Percentiles rank a stretch among this genome's conserved stretches.
Evolutionary conservation across 2,888 invertebrate genomes (phyloP).

Genomic region (Hipparchia semele): DNA sequence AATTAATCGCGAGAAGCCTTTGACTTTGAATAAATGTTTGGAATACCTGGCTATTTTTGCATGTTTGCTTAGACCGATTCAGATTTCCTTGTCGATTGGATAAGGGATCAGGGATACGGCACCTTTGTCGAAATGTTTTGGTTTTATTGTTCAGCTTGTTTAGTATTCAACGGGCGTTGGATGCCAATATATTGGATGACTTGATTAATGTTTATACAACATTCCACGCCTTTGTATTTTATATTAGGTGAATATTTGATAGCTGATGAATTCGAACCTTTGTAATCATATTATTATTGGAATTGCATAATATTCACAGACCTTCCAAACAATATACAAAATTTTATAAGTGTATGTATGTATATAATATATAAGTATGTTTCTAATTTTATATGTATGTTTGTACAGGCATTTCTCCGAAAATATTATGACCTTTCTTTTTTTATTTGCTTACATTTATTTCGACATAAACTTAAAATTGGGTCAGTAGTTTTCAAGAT

Average conservation of each 20-base stretch:
- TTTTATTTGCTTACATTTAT: too few relatives aligned
- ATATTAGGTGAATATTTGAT: neutral
- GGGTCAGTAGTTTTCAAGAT: too few relatives aligned
- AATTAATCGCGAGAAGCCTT: slow-evolving; percentile 18
- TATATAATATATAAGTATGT: too few relatives aligned
- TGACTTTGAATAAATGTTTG: slow-evolving; percentile 8
- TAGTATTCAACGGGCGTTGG: slow-evolving; percentile 14
- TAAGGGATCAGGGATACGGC: slow-evolving; percentile 2
- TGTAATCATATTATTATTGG: neutral
- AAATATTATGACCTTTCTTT: too few relatives aligned
- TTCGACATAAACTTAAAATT: too few relatives aligned
- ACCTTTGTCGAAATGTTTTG: slow-evolving; percentile 15
- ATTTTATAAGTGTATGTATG: too few relatives aligned
- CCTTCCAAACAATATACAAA: too few relatives aligned
- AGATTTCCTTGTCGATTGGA: slow-evolving; percentile 10
- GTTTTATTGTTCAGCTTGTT: slow-evolving; percentile 18
- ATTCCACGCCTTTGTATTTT: slow-evolving; percentile 12
- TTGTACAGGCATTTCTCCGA: too few relatives aligned
- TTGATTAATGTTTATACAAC: slow-evolving; percentile 20
- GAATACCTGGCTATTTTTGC: slow-evolving; percentile 18
- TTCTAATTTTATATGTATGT: too few relatives aligned
- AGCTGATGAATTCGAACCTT: neutral
- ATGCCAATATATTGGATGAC: slow-evolving; percentile 21
- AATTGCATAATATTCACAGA: too few relatives aligned
- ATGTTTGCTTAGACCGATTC: slow-evolving; percentile 7